Conservation (phyloP, 2,113 vertebrate genomes). For the Synodontis membranacea region DNA sequence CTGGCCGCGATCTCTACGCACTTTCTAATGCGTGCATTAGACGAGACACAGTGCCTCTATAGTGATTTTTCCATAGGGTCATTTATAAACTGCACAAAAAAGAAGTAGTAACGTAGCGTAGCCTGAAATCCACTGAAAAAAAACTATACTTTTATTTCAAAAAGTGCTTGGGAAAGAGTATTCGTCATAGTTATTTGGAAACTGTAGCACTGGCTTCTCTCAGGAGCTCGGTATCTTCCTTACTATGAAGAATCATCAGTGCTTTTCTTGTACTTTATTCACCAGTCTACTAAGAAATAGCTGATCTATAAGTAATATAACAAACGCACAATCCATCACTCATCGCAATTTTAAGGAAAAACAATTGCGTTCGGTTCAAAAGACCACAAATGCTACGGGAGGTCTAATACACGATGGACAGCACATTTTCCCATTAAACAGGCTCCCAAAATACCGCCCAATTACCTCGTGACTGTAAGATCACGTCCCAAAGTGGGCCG, state of each 20-base stretch:
- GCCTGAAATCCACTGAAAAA: not conserved
- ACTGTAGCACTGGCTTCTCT: not conserved
- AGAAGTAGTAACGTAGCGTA: not conserved
- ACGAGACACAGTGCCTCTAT: no score
- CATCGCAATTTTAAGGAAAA: not conserved
- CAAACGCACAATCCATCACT: not conserved
- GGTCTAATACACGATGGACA: not conserved
- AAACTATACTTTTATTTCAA: no score
- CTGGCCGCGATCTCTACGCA: not conserved
- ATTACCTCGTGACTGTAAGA: not conserved
- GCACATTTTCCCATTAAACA: not conserved
- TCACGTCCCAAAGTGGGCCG: not conserved
- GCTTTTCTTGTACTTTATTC: not conserved
- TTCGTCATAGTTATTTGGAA: not conserved
- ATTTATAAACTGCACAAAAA: not conserved
- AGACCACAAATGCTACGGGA: not conserved
- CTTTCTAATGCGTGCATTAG: not conserved
- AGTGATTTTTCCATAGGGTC: not conserved
- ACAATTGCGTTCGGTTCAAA: not conserved
- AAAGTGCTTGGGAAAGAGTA: not conserved
- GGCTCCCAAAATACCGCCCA: slow-evolving; percentile 24
- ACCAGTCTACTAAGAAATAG: not conserved
- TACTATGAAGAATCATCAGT: not conserved
- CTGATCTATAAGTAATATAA: not conserved
- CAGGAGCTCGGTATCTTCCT: not conserved